phyloP scores from a whole-genome alignment of 2,113 vertebrate species.

The Xenopus laevis region DNA sequence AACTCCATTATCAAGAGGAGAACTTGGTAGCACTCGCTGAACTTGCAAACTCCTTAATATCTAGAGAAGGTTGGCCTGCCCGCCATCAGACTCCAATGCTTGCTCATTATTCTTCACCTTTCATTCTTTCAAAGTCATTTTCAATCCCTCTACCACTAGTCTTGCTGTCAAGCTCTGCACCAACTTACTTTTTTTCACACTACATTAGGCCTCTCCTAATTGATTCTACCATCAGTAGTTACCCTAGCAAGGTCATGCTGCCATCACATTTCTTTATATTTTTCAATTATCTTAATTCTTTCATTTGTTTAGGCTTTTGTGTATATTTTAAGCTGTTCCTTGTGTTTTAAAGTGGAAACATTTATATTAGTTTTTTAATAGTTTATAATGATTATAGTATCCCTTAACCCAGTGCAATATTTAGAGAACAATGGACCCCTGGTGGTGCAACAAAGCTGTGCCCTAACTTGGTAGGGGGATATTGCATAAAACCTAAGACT shows the following conservation, averaged over 20 bases:
- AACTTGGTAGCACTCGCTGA: conserved; percentile 7
- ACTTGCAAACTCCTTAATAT: conserved; percentile 40
- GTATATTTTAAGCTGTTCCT: too few relatives aligned
- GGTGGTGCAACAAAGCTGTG: too few relatives aligned
- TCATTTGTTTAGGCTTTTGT: too few relatives aligned
- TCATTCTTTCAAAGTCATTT: conserved; percentile 40
- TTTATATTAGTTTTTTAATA: too few relatives aligned
- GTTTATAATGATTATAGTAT: too few relatives aligned
- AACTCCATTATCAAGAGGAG: background rate
- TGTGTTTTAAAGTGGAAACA: too few relatives aligned
- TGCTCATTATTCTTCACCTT: conserved; percentile 32
- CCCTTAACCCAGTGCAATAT: too few relatives aligned
- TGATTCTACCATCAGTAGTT: conserved; percentile 31
- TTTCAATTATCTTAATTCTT: too few relatives aligned
- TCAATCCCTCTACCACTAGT: conserved; percentile 21
- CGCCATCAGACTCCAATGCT: conserved; percentile 11
- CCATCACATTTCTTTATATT: background rate
- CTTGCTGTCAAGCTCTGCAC: conserved; percentile 44
- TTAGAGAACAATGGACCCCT: too few relatives aligned
- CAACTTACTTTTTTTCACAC: conserved; percentile 36
- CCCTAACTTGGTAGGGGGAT: too few relatives aligned
- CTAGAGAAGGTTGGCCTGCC: conserved; percentile 28
- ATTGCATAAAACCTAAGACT: too few relatives aligned
- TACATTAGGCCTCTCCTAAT: conserved; percentile 39
- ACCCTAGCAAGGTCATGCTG: conserved; percentile 33